A percentile compares a stretch with the other conserved stretches of the same genome.
phyloP scores from a whole-genome alignment of 2,888 invertebrate species.

The Eristalis tenax region DNA sequence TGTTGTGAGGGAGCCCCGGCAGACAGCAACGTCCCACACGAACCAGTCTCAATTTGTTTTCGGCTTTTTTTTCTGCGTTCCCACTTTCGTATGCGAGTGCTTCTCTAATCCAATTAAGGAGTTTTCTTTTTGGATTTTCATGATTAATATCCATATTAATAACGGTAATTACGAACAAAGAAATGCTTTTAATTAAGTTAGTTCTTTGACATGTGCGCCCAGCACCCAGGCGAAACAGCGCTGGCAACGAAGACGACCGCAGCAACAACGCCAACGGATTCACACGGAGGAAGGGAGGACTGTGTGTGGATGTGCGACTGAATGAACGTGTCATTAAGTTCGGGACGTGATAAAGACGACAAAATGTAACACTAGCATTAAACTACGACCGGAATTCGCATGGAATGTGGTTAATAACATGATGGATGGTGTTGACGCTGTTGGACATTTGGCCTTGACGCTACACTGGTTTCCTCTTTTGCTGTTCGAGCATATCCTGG shows the following conservation, averaged over 20 bases:
- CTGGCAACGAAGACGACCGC: background rate
- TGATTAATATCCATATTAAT: conserved; percentile 59
- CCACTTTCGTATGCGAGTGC: background rate
- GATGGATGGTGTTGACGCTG: conserved; percentile 54
- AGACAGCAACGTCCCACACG: background rate
- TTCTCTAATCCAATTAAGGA: conserved; percentile 46
- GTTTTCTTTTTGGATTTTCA: conserved; percentile 40
- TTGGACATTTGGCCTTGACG: conserved; percentile 42
- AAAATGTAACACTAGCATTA: conserved; percentile 35
- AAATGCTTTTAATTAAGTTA: conserved; percentile 60
- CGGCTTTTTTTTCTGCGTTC: background rate
- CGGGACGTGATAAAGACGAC: conserved; percentile 47
- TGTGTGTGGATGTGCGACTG: conserved; percentile 6
- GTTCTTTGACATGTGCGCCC: conserved; percentile 55
- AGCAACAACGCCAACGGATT: background rate
- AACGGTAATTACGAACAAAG: conserved; percentile 57
- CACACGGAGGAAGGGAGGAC: background rate
- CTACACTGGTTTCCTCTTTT: background rate
- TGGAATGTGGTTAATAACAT: conserved; percentile 50
- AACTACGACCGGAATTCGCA: conserved; percentile 17
- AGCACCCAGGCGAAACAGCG: background rate
- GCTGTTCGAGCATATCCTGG: background rate
- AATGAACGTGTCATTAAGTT: conserved; percentile 54
- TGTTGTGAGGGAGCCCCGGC: background rate
- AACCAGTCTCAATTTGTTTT: background rate